phyloP scores from a whole-genome alignment of 2,888 invertebrate species.

The Scelioninae gen. 1 region DNA sequence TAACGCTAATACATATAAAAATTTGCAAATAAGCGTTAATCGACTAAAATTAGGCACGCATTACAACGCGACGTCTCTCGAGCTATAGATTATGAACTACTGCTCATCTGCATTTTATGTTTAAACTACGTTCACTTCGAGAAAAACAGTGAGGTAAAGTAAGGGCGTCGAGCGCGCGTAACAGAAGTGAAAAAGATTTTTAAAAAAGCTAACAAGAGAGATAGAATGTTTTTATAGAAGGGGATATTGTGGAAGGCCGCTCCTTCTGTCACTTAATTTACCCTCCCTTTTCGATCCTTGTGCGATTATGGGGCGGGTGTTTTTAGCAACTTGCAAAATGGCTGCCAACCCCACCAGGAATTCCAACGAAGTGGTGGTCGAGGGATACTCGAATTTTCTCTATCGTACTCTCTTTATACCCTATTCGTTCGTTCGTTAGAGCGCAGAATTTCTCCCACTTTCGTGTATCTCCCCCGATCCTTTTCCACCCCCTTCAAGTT shows the following conservation, averaged over 20 bases:
- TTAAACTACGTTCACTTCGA: constrained; percentile 70
- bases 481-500: constrained; percentile 64
- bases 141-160: constrained; percentile 69
- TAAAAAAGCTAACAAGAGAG: constrained; percentile 71
- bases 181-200: constrained; percentile 71
- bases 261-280: constrained; percentile 72
- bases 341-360: constrained; percentile 81
- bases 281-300: constrained; percentile 73
- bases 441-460: constrained; percentile 70
- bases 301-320: constrained; percentile 82
- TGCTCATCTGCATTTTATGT: constrained; percentile 71
- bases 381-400: constrained; percentile 83
- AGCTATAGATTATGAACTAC: constrained; percentile 69
- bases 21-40: constrained; percentile 64
- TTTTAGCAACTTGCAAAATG: constrained; percentile 84
- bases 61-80: constrained; percentile 46
- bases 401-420: constrained; percentile 83
- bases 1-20: constrained; percentile 54
- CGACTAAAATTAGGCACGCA: constrained; percentile 58
- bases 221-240: constrained; percentile 72
- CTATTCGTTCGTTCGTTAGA: constrained; percentile 79
- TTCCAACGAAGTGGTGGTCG: constrained; percentile 75
- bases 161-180: constrained; percentile 66
- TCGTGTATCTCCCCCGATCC: constrained; percentile 38
- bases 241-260: constrained; percentile 71